A percentile compares a stretch with the other conserved stretches of the same genome.
phyloP scores from a whole-genome alignment of 2,797 vertebrate genomes.

The Falco novaeseelandiae region DNA sequence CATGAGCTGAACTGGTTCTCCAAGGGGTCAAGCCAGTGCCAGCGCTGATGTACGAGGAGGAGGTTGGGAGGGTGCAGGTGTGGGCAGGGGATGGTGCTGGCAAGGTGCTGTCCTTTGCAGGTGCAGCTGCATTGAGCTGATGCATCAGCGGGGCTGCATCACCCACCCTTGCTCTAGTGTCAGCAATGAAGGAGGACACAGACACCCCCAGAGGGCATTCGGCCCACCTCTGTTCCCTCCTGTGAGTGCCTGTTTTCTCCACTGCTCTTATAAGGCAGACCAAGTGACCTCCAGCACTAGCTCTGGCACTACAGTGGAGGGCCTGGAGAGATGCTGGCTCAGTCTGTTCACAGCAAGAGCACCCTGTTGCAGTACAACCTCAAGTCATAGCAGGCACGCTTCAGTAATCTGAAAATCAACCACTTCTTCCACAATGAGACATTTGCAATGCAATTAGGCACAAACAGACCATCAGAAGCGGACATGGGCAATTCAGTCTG shows the following conservation, averaged over 20 bases:
- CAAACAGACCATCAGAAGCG: not conserved
- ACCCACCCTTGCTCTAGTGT: not conserved
- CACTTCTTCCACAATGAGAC: not conserved
- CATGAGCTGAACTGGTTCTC: not conserved
- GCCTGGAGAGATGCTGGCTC: not conserved
- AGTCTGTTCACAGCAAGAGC: not conserved
- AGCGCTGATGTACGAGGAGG: not conserved
- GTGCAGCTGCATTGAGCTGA: not conserved
- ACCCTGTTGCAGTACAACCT: not conserved
- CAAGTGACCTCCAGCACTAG: not conserved
- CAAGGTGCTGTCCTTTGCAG: not conserved
- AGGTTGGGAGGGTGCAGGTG: not conserved
- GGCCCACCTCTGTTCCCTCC: not conserved
- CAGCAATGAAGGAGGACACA: not conserved
- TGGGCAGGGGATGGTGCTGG: not conserved
- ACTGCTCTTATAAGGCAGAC: not conserved
- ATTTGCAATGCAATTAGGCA: not conserved
- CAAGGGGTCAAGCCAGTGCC: not conserved
- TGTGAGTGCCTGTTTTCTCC: not conserved
- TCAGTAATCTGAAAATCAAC: slow-evolving; percentile 4
- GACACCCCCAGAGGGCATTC: not conserved
- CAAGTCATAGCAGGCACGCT: not conserved
- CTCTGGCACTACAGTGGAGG: not conserved
- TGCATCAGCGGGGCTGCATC: not conserved
- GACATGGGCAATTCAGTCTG: rapidly evolving